Conservation (phyloP, 2,888 invertebrate genomes). For the Macrosiphum euphorbiae region DNA sequence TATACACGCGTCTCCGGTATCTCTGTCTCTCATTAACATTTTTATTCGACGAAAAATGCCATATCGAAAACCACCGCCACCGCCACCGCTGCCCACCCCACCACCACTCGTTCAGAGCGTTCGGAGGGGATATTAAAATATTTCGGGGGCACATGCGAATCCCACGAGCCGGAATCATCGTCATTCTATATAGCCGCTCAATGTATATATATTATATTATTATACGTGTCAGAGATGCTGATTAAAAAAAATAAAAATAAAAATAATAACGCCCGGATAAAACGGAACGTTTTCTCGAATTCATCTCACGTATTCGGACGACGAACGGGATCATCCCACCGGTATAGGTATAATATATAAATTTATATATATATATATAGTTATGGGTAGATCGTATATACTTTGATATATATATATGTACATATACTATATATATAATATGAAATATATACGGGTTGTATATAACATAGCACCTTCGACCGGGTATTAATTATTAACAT, state of each 20-base stretch:
- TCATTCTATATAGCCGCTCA: slow-evolving; percentile 4
- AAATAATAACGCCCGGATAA: slow-evolving; percentile 45
- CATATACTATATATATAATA: background rate
- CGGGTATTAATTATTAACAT: background rate
- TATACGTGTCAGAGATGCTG: slow-evolving; percentile 47
- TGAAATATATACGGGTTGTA: background rate
- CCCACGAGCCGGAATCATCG: slow-evolving; percentile 42
- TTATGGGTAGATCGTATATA: background rate
- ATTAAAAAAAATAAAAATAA: slow-evolving; percentile 56
- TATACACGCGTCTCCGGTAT: background rate
- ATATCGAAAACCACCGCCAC: background rate
- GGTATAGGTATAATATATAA: background rate
- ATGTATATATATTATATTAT: background rate
- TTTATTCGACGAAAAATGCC: slow-evolving; percentile 59
- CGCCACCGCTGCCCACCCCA: background rate
- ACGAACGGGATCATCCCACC: slow-evolving; percentile 24
- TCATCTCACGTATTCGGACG: slow-evolving; percentile 46
- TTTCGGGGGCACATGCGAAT: slow-evolving; percentile 15
- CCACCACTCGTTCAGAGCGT: background rate
- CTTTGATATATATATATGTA: background rate
- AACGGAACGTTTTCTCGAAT: slow-evolving; percentile 26
- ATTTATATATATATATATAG: background rate
- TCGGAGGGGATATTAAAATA: slow-evolving; percentile 51
- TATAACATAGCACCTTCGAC: background rate
- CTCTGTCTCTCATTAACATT: slow-evolving; percentile 57